A percentile compares a stretch with the other conserved stretches of the same genome.
phyloP scores from a whole-genome alignment of 2,888 invertebrate species.

The Unio pictorum region DNA sequence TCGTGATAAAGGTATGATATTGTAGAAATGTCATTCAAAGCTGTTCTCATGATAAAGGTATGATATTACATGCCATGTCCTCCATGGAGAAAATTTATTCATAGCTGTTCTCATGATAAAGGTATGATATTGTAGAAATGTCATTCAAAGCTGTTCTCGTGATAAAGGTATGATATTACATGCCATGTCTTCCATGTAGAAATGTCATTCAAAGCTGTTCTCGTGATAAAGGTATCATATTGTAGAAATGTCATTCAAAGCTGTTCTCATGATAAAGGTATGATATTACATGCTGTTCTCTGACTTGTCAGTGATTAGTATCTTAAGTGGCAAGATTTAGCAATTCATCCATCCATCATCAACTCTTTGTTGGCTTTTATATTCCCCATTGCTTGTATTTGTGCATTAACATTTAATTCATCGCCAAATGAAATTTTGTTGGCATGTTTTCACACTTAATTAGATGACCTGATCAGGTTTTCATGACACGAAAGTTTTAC shows the following conservation, averaged over 20 bases:
- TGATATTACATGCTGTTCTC: not conserved
- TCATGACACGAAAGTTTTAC: no score
- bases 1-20: constrained; percentile 21
- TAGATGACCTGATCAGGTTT: no score
- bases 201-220: constrained; percentile 25
- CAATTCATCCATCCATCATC: no score
- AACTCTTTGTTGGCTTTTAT: no score
- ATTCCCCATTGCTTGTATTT: no score
- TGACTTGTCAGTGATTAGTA: not conserved
- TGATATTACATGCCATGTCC: constrained; percentile 26
- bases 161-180: constrained; percentile 21
- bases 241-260: constrained; percentile 29
- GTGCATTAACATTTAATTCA: no score
- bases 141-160: constrained; percentile 24
- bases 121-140: constrained; percentile 30
- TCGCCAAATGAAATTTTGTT: no score
- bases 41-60: constrained; percentile 32
- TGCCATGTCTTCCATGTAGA: constrained; percentile 41
- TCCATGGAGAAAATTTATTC: constrained; percentile 32
- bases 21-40: constrained; percentile 29
- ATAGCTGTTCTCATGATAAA: constrained; percentile 21
- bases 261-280: constrained; percentile 27
- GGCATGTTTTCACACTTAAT: no score
- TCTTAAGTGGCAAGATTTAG: no score
- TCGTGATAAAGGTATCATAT: constrained; percentile 21